Evolutionary conservation across 2,113 vertebrate genomes (phyloP), one percentile per base, ranked within the genome.

Genomic region (Ophiodon elongatus): DNA sequence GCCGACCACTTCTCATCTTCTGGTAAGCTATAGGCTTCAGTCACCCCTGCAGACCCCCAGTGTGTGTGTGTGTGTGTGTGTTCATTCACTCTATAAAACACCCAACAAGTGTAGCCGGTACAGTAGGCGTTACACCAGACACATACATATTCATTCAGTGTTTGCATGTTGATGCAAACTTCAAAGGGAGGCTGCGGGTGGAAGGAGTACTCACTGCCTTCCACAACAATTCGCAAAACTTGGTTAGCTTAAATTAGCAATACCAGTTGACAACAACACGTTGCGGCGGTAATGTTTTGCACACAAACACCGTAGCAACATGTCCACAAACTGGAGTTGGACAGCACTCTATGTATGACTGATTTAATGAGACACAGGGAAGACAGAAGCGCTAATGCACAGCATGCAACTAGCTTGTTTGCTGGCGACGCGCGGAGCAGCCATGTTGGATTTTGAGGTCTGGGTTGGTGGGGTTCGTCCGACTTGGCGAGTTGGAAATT

Each of bases 1-100:
- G 19, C 45, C 57, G 9, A 78, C 83, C 88, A 83, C 83, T 79
- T 85, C 87, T 88, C 86, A 88, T 87, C 84, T 85, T 87, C 89
- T 85, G 76, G 87, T 90, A 85, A 86, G 84, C 75, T 86, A 70
- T 87, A 77, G 77, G 81, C 85, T 84, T 89, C 90, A 86, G 83
- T 84, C 87, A 83, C 85, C 85, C 75, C 71, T 88, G 71, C 80
- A 85, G 82, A 89, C 85, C 83, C 71, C 64, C 1, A 29, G 64
- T 80, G 56, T 74, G 17, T 73, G 31, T 67, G 54, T 69, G 56
- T 60, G 43, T 67, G 66, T 67, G 70, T 50, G 73, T 54, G 62
- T 73, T 27, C 29, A 23, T 76, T 50, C 73, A 73, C 45, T 86
- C 19, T 33, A 52, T 73, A 64, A 67, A 73, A 60, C 27, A 59